phyloP scores from a whole-genome alignment of 2,888 invertebrate genomes.

The Sphecodes monilicornis region DNA sequence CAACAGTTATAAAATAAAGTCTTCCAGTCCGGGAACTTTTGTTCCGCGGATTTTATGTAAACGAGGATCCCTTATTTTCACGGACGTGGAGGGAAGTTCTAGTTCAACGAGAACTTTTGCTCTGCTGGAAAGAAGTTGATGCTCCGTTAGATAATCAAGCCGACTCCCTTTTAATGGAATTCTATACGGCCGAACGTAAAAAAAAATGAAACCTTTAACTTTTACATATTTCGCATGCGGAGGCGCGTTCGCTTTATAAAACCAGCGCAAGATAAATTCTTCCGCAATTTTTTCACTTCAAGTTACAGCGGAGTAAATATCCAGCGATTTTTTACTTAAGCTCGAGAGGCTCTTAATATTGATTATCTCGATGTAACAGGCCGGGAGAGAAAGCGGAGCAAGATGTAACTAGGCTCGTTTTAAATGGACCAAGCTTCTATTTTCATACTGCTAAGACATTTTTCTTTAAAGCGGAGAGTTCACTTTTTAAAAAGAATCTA shows the following conservation, averaged over 20 bases:
- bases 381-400: not conserved
- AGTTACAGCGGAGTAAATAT: not conserved
- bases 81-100: not conserved
- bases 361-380: not conserved
- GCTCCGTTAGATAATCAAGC: conserved; percentile 7
- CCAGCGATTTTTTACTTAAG: not conserved
- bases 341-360: not conserved
- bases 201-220: not conserved
- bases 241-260: not conserved
- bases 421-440: not conserved
- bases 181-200: not conserved
- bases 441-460: not conserved
- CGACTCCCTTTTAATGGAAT: conserved; percentile 1
- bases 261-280: not conserved
- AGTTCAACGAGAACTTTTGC: conserved; percentile 5
- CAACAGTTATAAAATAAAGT: conserved; percentile 16
- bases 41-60: conserved; percentile 10
- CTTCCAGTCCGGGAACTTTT: not conserved
- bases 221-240: not conserved
- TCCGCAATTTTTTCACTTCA: not conserved
- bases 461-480: not conserved
- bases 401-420: not conserved
- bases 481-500: not conserved
- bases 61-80: conserved; percentile 2
- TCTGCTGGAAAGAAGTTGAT: conserved; percentile 2